Base-by-base conservation (phyloP, 2,797 vertebrate species). In the Prunella strophiata region DNA sequence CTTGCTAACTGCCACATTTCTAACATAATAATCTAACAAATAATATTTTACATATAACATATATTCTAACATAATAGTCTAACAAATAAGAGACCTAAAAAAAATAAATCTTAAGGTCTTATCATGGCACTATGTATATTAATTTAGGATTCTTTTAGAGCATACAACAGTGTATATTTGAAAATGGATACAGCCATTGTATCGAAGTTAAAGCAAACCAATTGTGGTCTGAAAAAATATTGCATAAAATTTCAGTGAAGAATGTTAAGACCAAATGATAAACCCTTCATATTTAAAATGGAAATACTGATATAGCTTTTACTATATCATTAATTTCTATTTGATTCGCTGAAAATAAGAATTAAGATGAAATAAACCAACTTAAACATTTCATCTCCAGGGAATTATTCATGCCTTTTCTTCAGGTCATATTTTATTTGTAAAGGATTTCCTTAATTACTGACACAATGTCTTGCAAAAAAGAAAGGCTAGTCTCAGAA, bases 271-370 rank as follows among this genome's bases (percentile, higher is more conserved):
- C 32, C 51, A 75, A 70, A 73, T 70, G 3, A 75, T 58, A 75
- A 94, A 61, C 8, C 7, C 19, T 88, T 95, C 47, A 52, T 40
- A 91, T 89, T 81, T 93, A 47, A 75, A 92, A 85, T 74, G 29
- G 21, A 81, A 88, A 50, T 84, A 45, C 43, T 40, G 19, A 66
- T 63, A 51, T 1, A 88, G 23, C 10, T 76, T 40, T 82, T 3
- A 2, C 50, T 81, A 3, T 71, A 25, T 43, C 1, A 17, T 26
- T 51, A 26, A 36, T 89, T 94, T 75, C 32, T 81, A 3, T 76
- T 67, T 57, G n/a, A 66, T 57, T 74, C n/a, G 29, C 29, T 92
- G 54, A 92, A 91, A 89, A 55, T 61, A 76, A 89, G 58, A 80
- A 89, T 93, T 89, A 40, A 61, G n/a, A 7, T 72, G 1, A 74